A percentile compares a stretch with the other conserved stretches of the same genome.
Conservation (phyloP, 2,797 vertebrate species). For the Oreortyx pictus region DNA sequence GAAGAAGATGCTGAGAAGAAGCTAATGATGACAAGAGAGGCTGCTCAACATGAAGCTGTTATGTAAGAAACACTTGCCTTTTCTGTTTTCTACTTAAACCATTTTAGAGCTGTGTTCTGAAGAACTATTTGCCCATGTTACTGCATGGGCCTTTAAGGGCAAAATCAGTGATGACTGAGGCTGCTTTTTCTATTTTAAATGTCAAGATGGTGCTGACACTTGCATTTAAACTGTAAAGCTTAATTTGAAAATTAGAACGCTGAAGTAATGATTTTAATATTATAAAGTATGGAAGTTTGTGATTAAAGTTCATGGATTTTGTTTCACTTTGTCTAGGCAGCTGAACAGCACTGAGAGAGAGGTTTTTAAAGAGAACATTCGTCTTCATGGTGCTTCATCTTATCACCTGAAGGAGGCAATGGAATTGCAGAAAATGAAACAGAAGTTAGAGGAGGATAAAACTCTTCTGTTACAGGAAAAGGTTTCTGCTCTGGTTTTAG, state of each 20-base stretch:
- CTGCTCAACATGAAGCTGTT: conserved; percentile 86
- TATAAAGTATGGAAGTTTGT: not conserved
- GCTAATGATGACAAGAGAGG: conserved; percentile 81
- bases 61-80: conserved; percentile 79
- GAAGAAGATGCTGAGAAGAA: conserved; percentile 87
- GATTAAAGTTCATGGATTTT: not conserved
- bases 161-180: not conserved
- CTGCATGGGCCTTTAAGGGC: not conserved
- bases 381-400: conserved; percentile 83
- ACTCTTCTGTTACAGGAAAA: conserved; percentile 81
- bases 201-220: not conserved
- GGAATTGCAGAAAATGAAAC: conserved; percentile 77
- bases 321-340: conserved; percentile 78
- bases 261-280: not conserved
- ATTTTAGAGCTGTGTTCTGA: not conserved
- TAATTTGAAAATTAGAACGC: not conserved
- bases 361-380: conserved; percentile 88
- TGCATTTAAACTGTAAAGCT: not conserved
- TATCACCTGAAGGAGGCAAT: conserved; percentile 84
- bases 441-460: conserved; percentile 80
- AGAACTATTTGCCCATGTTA: not conserved
- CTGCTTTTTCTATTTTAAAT: not conserved
- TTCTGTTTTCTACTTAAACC: not conserved
- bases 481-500: conserved; percentile 67
- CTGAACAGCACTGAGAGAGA: conserved; percentile 82